phyloP scores from a whole-genome alignment of 2,888 invertebrate species.

The Notocelia uddmanniana region DNA sequence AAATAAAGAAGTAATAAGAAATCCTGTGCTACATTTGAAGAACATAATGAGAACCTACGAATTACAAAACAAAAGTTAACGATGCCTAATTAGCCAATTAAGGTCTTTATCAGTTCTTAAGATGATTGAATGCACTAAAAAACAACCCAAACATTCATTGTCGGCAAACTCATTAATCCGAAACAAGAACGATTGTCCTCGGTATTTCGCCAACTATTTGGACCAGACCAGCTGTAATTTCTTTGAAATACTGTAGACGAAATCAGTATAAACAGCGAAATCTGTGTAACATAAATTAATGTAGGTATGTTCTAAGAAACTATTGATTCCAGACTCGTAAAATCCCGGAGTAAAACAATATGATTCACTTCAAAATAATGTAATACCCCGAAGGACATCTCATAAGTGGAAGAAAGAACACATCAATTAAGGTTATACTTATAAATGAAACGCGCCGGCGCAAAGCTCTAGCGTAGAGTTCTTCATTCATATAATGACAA shows the following conservation, averaged over 20 bases:
- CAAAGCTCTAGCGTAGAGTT: slow-evolving; percentile 79
- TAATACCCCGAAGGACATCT: slow-evolving; percentile 54
- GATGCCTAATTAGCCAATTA: slow-evolving; percentile 31
- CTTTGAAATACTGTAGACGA: background rate
- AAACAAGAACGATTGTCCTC: slow-evolving; percentile 40
- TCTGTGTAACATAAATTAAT: background rate
- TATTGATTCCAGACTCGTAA: slow-evolving; percentile 9
- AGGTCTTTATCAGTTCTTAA: slow-evolving; percentile 23
- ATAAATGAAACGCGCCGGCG: slow-evolving; percentile 75
- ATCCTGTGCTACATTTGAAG: background rate
- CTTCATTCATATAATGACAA: slow-evolving; percentile 84
- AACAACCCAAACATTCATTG: slow-evolving; percentile 27
- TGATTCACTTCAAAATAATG: slow-evolving; percentile 57
- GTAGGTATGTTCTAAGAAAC: slow-evolving; percentile 2
- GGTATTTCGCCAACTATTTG: slow-evolving; percentile 25
- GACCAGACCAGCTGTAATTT: background rate
- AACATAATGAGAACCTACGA: slow-evolving; percentile 11
- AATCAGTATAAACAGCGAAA: slow-evolving; percentile 12
- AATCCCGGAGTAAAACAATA: slow-evolving; percentile 20
- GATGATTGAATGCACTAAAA: slow-evolving; percentile 28
- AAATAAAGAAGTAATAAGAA: background rate
- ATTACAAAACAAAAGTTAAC: background rate
- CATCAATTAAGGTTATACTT: slow-evolving; percentile 78
- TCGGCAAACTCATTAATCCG: slow-evolving; percentile 29
- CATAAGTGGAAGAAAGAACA: slow-evolving; percentile 70